These are phyloP conservation scores for Plumapathes pennacea DNA, from an alignment of 92 coral and sea anemone genomes.

Conservation along the genomic window DNA sequence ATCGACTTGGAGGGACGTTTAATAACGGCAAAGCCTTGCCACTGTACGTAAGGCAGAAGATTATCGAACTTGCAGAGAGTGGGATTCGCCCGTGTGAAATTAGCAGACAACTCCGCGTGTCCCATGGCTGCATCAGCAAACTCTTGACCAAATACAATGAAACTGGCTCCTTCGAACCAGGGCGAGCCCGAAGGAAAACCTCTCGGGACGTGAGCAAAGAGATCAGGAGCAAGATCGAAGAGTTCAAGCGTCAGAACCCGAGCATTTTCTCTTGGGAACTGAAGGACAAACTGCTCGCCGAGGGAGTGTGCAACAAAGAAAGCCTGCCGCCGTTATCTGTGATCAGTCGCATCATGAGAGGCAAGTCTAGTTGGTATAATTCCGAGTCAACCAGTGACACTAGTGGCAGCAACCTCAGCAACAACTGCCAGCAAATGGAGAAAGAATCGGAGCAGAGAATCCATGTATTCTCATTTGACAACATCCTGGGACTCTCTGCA, in stretches of 20 bases:
- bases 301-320: background rate
- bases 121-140: conserved; percentile 84
- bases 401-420: too few relatives aligned
- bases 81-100: conserved; percentile 77
- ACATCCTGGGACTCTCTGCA: too few relatives aligned
- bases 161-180: conserved; percentile 72
- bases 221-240: background rate
- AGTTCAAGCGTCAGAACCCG: conserved; percentile 1
- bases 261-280: conserved; percentile 10
- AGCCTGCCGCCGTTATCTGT: background rate
- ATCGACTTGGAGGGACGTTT: conserved; percentile 81
- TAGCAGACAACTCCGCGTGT: conserved; percentile 73
- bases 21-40: conserved; percentile 82
- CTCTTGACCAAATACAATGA: conserved; percentile 77
- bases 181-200: too few relatives aligned
- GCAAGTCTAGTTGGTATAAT: too few relatives aligned
- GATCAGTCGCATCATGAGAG: conserved; percentile 1
- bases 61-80: conserved; percentile 67
- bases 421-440: too few relatives aligned
- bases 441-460: too few relatives aligned
- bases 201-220: too few relatives aligned
- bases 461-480: too few relatives aligned
- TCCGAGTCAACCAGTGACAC: too few relatives aligned
- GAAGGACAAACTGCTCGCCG: background rate
- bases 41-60: conserved; percentile 57